Evolutionary conservation across 2,113 vertebrate species (phyloP).

Genomic region (Cettia cetti): DNA sequence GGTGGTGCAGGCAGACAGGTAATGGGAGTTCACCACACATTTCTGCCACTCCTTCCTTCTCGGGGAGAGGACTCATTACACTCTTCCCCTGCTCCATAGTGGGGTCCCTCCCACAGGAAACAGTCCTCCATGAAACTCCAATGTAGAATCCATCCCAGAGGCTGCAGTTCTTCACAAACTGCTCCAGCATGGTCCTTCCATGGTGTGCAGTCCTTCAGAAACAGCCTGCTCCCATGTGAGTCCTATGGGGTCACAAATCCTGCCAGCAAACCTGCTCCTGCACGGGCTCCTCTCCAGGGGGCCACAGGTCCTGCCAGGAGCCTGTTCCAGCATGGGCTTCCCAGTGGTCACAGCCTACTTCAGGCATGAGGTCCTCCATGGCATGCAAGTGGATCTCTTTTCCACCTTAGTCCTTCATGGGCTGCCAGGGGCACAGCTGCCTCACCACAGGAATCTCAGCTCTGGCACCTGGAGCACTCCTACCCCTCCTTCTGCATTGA

Average conservation of each 20-base stretch:
- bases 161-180: not conserved
- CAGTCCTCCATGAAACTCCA: not conserved
- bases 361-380: not conserved
- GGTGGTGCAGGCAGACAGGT: not conserved
- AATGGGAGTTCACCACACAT: not conserved
- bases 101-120: not conserved
- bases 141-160: not conserved
- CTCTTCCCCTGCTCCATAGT: not conserved
- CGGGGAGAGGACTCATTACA: not conserved
- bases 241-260: not conserved
- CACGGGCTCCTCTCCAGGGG: not conserved
- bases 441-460: not conserved
- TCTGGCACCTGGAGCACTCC: not conserved
- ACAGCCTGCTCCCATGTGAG: not conserved
- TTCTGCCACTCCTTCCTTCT: not conserved
- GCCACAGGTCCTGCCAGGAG: not conserved
- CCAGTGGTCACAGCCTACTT: not conserved
- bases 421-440: not conserved
- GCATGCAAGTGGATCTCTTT: not conserved
- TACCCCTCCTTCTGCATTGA: not conserved
- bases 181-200: not conserved
- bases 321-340: not conserved
- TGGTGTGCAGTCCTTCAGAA: not conserved
- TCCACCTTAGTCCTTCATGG: fast-evolving
- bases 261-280: not conserved